Evolutionary conservation across 2,888 invertebrate species (phyloP).

Genomic region (Orgyia antiqua): DNA sequence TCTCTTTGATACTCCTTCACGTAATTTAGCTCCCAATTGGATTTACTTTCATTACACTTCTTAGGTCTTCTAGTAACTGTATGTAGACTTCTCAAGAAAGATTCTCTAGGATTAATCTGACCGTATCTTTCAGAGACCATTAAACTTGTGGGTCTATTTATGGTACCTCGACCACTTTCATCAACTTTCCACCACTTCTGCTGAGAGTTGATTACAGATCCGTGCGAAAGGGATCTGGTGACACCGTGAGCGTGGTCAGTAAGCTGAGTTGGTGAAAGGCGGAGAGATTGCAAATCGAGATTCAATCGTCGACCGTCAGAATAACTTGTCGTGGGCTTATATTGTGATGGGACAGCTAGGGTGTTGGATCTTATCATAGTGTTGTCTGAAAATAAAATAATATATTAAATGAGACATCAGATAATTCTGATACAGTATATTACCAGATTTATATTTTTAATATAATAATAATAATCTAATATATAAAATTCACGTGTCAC

Average conservation of each 20-base stretch:
- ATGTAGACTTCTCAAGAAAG: slow-evolving; percentile 63
- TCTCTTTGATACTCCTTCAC: slow-evolving; percentile 68
- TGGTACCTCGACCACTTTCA: slow-evolving; percentile 52
- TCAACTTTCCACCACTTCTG: slow-evolving; percentile 72
- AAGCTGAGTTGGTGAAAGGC: slow-evolving; percentile 60
- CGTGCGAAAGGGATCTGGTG: slow-evolving; percentile 81
- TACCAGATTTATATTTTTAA: no score
- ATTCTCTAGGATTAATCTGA: slow-evolving; percentile 55
- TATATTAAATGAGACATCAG: no score
- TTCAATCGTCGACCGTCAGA: slow-evolving; percentile 56
- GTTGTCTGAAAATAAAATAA: slow-evolving; percentile 62
- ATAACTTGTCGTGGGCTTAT: slow-evolving; percentile 62
- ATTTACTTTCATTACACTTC: slow-evolving; percentile 63
- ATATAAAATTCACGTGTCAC: no score
- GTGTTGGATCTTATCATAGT: slow-evolving; percentile 75
- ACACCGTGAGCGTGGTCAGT: slow-evolving; percentile 65
- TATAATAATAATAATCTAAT: no score
- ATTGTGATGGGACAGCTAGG: slow-evolving; percentile 68
- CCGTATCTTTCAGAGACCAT: slow-evolving; percentile 76
- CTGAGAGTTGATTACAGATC: slow-evolving; percentile 78
- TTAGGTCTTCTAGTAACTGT: slow-evolving; percentile 69
- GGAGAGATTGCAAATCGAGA: slow-evolving; percentile 56
- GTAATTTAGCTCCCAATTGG: slow-evolving; percentile 71
- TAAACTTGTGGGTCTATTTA: slow-evolving; percentile 78
- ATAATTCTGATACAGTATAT: no score